Base-by-base conservation (phyloP, 2,888 invertebrate species). In the Platynereis dumerilii region DNA sequence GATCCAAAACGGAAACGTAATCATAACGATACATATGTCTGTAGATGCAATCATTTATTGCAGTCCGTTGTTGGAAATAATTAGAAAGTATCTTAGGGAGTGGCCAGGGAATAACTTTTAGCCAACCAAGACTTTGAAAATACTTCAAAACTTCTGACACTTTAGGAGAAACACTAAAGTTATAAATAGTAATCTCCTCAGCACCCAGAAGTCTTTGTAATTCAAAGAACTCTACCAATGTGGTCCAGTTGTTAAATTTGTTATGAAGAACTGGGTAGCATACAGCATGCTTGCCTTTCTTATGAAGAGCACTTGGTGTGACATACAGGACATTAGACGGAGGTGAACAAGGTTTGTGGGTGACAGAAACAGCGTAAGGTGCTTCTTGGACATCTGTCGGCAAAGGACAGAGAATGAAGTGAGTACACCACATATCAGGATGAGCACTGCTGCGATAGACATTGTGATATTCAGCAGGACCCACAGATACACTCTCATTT, bases 41-140 rank as follows among this genome's bases (percentile, higher is more conserved):
- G 60, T 70, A 70, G 17, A 70, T 42, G 52, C 70, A 70, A 58
- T 70, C 70, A 55, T 70, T 70, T n/a, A 70, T 56, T 10, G 67
- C 68, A 1, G 55, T 65, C 15, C 67, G 55, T 57, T 70, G 70
- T 29, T 55, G 44, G 27, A 28, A 67, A 2, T 60, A 52, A 42
- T 57, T 67, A 53, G 60, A 48, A 42, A 61, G 29, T 2, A 53
- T 1, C n/a, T 27, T 15, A 2, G 67, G 68, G 15, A 63, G 58
- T 2, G 44, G 34, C 68, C 68, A 70, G 56, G 54, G 59, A 20
- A 69, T 53, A n/a, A 70, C 54, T 5, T 29, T 24, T 26, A 27
- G 48, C 26, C 42, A 28, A 7, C n/a, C 7, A 22, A 61, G 59
- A 10, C 17, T 15, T 2, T 15, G 12, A 58, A 67, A 70, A 15